These are phyloP conservation scores for Enteromius viviparus DNA, from an alignment of 2,797 vertebrate species.

Conservation along the genomic window DNA sequence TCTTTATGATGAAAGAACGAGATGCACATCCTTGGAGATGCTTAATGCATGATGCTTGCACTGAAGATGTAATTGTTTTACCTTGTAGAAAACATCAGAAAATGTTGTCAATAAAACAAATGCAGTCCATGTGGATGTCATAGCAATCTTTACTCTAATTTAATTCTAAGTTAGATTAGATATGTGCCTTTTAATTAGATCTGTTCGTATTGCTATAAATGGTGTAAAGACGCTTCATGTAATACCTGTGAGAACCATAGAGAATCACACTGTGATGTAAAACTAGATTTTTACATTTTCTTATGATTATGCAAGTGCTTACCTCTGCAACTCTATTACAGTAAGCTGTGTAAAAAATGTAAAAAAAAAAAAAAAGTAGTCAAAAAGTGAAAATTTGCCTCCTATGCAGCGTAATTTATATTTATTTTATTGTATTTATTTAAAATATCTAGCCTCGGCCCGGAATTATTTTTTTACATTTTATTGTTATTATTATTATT, in stretches of 20 bases:
- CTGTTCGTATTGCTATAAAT: slow-evolving; percentile 12
- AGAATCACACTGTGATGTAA: neutral
- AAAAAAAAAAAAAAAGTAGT: too few relatives aligned
- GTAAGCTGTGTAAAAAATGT: neutral
- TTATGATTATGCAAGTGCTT: neutral
- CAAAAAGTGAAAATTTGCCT: neutral
- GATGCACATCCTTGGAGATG: slow-evolving; percentile 61
- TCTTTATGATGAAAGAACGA: slow-evolving; percentile 78
- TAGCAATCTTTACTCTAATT: slow-evolving; percentile 64
- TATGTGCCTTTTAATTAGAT: slow-evolving; percentile 43
- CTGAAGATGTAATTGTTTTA: slow-evolving; percentile 62
- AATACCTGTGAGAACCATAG: neutral
- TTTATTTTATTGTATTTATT: too few relatives aligned
- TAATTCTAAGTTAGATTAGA: slow-evolving; percentile 62
- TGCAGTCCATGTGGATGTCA: slow-evolving; percentile 70
- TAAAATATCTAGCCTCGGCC: too few relatives aligned
- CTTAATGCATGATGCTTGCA: slow-evolving; percentile 60
- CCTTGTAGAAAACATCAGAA: slow-evolving; percentile 35
- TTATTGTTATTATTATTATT: too few relatives aligned
- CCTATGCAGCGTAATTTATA: too few relatives aligned
- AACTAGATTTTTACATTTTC: neutral
- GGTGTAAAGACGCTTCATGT: neutral
- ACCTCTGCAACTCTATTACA: neutral
- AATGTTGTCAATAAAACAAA: slow-evolving; percentile 70
- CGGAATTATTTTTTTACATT: too few relatives aligned